Evolutionary conservation across 2,888 invertebrate species (phyloP), one percentile per base, ranked within the genome.

Genomic region (Cancer borealis): DNA sequence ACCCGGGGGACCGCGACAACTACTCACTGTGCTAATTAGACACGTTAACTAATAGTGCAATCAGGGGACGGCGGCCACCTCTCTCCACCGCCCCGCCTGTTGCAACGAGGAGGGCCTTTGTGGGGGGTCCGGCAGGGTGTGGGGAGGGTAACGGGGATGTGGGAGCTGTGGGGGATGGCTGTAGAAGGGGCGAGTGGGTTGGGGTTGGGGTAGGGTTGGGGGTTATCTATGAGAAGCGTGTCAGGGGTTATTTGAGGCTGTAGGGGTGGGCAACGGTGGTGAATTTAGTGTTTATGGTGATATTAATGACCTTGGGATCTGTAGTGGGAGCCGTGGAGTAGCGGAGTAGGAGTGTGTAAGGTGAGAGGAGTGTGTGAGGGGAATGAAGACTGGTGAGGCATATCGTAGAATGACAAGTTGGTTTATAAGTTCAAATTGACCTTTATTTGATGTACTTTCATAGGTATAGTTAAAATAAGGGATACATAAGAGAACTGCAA

Each of bases 1-100:
- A 84, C 84, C 39, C 39, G 84, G 84, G 84, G 84, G 39, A 84
- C 84, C 84, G 84, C 84, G 84, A 84, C 84, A 84, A 84, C 84
- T 84, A 84, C 30, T 84, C 84, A 84, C 84, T 84, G 84, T 84
- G 84, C 84, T 84, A 84, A 84, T 84, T 84, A 84, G 84, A 84
- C 84, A 84, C 84, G 84, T 84, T 84, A 84, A 84, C 84, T 84
- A 84, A 84, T 84, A 84, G 84, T 84, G 84, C 84, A 84, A 84
- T 84, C 84, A 84, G 84, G 39, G 84, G 84, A 84, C 84, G 84
- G 39, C 26, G 84, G 84, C 84, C 84, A 84, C 84, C 84, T 84
- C 30, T 39, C 84, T 39, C 84, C 84, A 30, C 30, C 79, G 79
- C 79, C 79, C 30, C 66, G 39, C 84, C 84, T 84, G 84, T 39